Base-by-base conservation (phyloP, 2,888 invertebrate species). In the Limnephilus auricula region DNA sequence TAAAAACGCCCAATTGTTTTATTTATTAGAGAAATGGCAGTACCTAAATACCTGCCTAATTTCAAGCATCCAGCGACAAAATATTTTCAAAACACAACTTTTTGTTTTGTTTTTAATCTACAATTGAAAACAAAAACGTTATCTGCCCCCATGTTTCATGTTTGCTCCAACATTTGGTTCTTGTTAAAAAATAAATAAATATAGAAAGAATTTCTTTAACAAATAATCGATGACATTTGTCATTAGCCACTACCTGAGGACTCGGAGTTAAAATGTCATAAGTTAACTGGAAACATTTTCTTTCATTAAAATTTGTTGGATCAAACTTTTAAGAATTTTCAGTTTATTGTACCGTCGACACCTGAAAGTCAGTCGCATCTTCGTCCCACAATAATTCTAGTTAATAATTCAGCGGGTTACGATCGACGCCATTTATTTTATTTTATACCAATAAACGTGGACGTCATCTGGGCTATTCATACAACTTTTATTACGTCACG, bases 401-500 rank as follows among this genome's bases (percentile, higher is more conserved):
- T 5, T 9, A n/a, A 65, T 65, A 65, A n/a, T 65, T 65, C 65
- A 65, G 25, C 65, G 65, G 25, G 65, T 25, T 65, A n/a, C 25
- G 9, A 65, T 65, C 34, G 32, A 37, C 82, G 25, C 82, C 82
- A 82, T 32, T 37, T 34, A 82, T 37, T 80, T 82, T 32, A 82
- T 37, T 82, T 34, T 34, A n/a, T 82, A 82, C 34, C 82, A 82
- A 82, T 82, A 82, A 82, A 82, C 82, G 37, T 82, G 6, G 31
- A 82, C n/a, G 82, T 32, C 82, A n/a, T 34, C 65, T 65, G 25
- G 65, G 25, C 9, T 65, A n/a, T 65, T 82, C 82, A 45, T 30
- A 85, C 25, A 85, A 85, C 37, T 85, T 85, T 85, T 85, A 85
- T 85, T 40, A 13, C 45, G 85, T 85, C 85, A 85, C 85, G 85